Evolutionary conservation across 2,113 vertebrate genomes (phyloP), one percentile per base, ranked within the genome.

Genomic region (Indicator maculatus): DNA sequence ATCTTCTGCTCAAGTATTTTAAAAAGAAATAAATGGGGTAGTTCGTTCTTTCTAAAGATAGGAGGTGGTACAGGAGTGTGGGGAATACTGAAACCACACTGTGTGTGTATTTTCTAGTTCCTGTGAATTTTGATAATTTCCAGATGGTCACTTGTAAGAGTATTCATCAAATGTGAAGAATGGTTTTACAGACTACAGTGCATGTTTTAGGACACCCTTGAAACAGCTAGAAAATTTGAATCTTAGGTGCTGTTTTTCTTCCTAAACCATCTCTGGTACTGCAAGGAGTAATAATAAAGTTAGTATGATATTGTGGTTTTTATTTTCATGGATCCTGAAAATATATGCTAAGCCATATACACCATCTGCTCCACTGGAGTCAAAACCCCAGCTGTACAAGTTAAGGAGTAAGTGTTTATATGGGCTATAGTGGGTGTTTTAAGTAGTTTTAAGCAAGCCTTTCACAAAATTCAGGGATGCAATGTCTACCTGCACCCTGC

Each of bases 121-220:
- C 90, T 83, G 76, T 69, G 71, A 90, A 75, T 90, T 45, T 91
- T 90, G 56, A 93, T 97, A 82, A 95, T 94, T 97, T 97, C 92
- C 94, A 97, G 95, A 96, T 95, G 95, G 87, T 90, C 65, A 58
- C 33, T 89, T 91, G 21, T 91, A 83, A 89, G 58, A 55, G 36
- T 78, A 52, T 73, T 93, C 30, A 44, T 78, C 64, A 86, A 47
- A 78, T 0, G 3, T 30, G 50, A 90, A 86, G 74, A 86, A 64
- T 36, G n/a, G 27, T 60, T 85, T 87, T 56, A 47, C 15, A 83
- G 33, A 86, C 16, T 38, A 6, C 50, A 74, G 33, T 45, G 45
- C 28, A 19, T 77, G 80, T 74, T 82, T 53, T 44, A 88, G 39
- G 50, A 33, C 20, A 71, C 19, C 41, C 9, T 45, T 83, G 39